Evolutionary conservation across 2,888 invertebrate genomes (phyloP), one percentile per base, ranked within the genome.

Genomic region (Agrochola litura): DNA sequence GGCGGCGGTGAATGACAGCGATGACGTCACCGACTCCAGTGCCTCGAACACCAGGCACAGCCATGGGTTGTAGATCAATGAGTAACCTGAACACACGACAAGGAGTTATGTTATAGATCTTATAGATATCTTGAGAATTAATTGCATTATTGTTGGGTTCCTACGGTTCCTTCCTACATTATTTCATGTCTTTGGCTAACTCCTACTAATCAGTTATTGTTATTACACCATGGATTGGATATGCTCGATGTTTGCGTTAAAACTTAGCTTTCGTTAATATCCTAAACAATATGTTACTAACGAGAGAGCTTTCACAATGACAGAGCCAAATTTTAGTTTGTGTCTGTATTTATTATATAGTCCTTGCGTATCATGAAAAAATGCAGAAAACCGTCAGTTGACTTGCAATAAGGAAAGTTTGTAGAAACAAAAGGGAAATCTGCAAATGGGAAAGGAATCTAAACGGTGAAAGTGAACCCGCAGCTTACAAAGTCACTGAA

Each of bases 21-120:
- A 98, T 80, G 98, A 97, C 81, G 98, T 98, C 86, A 98, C 97
- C 0, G 98, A 98, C 94, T 98, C 98, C 95, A 98, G 95, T 22
- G 98, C 98, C 95, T 98, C 98, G 93, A 98, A 98, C 78, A 98
- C 96, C 83, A 98, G 95, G 89, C 98, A 98, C 89, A 97, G 95
- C 98, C 98, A 98, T 9, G 98, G 98, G 92, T 98, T 97, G 95
- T 98, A 97, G 89, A 98, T 98, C 82, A 98, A 90, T 0, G 98
- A 98, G 91, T 98, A 98, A 61, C 98, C 98, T 98, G 92, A 0
- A 83, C 54, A 70, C 12, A 22, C 1, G 9, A n/a, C 12, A 77
- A 25, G 1, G 8, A 5, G 8, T 52, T 10, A 30, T 9, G 9
- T 8, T 52, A 25, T 60, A 25, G 30, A 61, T 43, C 8, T n/a